phyloP scores from a whole-genome alignment of 1,140 invertebrate genomes.

The Sarcophaga peregrina region DNA sequence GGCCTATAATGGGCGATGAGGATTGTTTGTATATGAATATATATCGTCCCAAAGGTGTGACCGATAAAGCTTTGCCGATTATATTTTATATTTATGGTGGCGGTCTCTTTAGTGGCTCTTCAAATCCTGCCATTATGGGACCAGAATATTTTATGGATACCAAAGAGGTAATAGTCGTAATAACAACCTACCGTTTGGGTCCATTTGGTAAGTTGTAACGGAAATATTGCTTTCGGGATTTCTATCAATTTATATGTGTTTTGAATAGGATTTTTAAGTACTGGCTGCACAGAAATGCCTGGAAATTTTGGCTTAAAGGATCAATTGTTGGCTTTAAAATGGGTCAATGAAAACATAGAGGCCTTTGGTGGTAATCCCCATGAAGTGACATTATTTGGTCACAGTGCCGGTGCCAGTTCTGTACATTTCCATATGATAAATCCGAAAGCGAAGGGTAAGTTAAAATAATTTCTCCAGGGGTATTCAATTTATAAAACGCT shows the following conservation, averaged over 20 bases:
- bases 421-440: constrained; percentile 64
- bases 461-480: background rate
- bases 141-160: constrained; percentile 67
- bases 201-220: constrained; percentile 57
- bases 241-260: background rate
- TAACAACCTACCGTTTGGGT: constrained; percentile 71
- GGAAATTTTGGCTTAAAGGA: constrained; percentile 63
- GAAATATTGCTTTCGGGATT: no score
- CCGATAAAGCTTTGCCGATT: constrained; percentile 65
- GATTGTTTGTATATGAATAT: constrained; percentile 75
- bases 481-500: no score
- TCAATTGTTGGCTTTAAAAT: constrained; percentile 57
- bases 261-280: constrained; percentile 49
- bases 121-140: constrained; percentile 54
- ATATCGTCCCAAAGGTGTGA: constrained; percentile 69
- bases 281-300: constrained; percentile 47
- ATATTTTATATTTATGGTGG: constrained; percentile 75
- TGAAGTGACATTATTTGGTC: constrained; percentile 82
- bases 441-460: constrained; percentile 54
- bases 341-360: constrained; percentile 55
- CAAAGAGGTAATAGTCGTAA: constrained; percentile 69
- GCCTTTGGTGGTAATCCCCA: constrained; percentile 79
- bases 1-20: constrained; percentile 62
- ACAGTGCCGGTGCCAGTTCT: constrained; percentile 73
- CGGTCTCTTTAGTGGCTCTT: constrained; percentile 67